phyloP scores from a whole-genome alignment of 2,113 vertebrate species.

The Rynchops niger region DNA sequence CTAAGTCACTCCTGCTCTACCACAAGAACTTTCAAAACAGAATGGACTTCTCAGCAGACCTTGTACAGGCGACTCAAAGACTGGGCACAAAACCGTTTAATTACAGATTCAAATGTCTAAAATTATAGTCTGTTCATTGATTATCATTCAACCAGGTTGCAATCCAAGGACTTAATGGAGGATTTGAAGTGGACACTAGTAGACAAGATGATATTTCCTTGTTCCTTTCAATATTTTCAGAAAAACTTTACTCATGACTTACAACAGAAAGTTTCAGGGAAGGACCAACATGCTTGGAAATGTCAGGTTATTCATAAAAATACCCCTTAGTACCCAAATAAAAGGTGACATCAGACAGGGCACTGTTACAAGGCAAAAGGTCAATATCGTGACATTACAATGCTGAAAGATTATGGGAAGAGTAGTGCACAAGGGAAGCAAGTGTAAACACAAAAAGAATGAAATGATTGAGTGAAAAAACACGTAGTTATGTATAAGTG shows the following conservation, averaged over 20 bases:
- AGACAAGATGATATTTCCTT: neutral
- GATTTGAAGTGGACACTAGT: neutral
- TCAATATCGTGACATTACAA: neutral
- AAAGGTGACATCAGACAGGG: neutral
- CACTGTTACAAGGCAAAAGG: neutral
- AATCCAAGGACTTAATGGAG: neutral
- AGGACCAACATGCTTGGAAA: neutral
- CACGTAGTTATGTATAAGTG: neutral
- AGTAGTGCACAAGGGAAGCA: neutral
- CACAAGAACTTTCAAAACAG: conserved; percentile 57
- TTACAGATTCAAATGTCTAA: neutral
- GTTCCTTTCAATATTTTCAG: neutral
- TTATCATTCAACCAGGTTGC: neutral
- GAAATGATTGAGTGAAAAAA: neutral
- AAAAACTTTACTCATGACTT: neutral
- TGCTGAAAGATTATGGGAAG: neutral
- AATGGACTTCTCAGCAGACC: conserved; percentile 63
- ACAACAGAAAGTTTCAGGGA: neutral
- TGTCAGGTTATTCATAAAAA: neutral
- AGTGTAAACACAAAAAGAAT: neutral
- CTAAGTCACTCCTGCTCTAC: conserved; percentile 60
- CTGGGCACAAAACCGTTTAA: conserved; percentile 60
- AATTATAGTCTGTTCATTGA: neutral
- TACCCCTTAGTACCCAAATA: neutral
- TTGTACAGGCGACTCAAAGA: conserved; percentile 72